These are phyloP conservation scores for Aleadryas rufinucha DNA, from an alignment of 2,113 vertebrate species.

Conservation along the genomic window DNA sequence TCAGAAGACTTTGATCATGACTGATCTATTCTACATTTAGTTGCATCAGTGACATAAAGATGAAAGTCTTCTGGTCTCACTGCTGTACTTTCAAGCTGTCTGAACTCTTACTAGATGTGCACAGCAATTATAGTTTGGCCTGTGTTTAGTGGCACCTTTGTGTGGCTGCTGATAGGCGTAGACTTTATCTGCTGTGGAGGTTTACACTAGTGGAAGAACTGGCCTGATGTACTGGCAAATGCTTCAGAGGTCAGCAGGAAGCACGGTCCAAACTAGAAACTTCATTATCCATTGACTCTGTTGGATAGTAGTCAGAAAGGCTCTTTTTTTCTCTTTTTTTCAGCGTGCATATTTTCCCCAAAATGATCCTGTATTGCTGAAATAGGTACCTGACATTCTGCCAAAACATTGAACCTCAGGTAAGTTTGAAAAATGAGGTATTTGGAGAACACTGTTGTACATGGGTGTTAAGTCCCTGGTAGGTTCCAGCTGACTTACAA, in stretches of 20 bases:
- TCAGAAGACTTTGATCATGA: slow-evolving; percentile 15
- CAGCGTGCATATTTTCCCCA: background rate
- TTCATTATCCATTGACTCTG: background rate
- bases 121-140: background rate
- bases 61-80: background rate
- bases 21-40: background rate
- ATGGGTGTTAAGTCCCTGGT: background rate
- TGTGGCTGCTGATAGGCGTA: background rate
- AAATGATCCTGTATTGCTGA: background rate
- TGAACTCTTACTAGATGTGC: background rate
- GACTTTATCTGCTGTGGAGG: background rate
- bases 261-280: background rate
- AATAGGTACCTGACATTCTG: background rate
- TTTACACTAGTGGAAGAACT: background rate
- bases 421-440: background rate
- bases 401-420: background rate
- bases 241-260: background rate
- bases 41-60: background rate
- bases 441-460: background rate
- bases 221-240: background rate
- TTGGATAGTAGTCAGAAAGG: background rate
- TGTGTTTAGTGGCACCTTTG: background rate
- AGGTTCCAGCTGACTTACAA: slow-evolving; percentile 16
- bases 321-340: accelerated
- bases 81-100: background rate